A percentile compares a stretch with the other conserved stretches of the same genome.
These are phyloP conservation scores for Rattus rattus DNA, from an alignment of 2,113 vertebrate genomes.

Conservation along the genomic window DNA sequence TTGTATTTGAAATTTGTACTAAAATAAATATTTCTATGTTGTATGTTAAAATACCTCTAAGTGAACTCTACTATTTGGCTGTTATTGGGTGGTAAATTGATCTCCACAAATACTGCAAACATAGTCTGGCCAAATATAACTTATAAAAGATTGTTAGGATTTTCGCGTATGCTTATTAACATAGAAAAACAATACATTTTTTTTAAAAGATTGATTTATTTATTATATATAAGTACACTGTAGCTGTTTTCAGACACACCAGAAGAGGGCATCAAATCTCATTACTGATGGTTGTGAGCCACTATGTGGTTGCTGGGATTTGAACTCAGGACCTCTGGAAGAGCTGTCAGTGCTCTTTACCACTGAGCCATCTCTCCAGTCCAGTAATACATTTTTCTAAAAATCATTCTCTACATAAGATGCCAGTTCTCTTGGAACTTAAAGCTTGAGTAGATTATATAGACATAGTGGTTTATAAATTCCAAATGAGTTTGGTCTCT, in stretches of 20 bases:
- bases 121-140: constrained; percentile 44
- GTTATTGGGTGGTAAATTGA: constrained; percentile 36
- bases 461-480: neutral
- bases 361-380: too few species aligned
- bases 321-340: too few species aligned
- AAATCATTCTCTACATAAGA: constrained; percentile 39
- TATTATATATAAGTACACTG: too few species aligned
- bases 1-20: constrained; percentile 20
- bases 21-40: constrained; percentile 49
- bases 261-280: too few species aligned
- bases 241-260: too few species aligned
- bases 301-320: too few species aligned
- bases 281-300: too few species aligned
- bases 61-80: neutral
- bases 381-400: constrained; percentile 12
- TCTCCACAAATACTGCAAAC: constrained; percentile 12
- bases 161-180: constrained; percentile 61
- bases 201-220: too few species aligned
- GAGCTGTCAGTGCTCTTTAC: too few species aligned
- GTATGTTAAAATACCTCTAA: constrained; percentile 15
- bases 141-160: constrained; percentile 60
- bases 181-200: constrained; percentile 33
- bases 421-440: constrained; percentile 37
- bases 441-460: neutral
- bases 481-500: neutral